These are phyloP conservation scores for Notechis scutatus DNA, from an alignment of 2,113 vertebrate species.

Conservation along the genomic window DNA sequence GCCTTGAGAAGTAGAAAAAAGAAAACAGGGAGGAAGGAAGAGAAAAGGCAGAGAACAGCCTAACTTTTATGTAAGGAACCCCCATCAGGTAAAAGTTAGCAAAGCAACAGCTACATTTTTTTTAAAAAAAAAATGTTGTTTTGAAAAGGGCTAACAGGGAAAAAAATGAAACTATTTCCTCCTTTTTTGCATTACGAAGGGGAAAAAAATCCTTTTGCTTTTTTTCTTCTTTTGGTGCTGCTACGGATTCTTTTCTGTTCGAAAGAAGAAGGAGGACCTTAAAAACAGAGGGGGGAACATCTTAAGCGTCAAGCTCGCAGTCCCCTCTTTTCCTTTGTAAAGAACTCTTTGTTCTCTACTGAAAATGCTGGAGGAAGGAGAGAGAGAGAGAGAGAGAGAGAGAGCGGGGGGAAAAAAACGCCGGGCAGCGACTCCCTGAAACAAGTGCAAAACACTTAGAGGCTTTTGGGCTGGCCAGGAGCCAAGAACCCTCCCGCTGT, in stretches of 20 bases:
- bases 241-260: slow-evolving; percentile 64
- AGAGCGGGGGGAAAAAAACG: slow-evolving; percentile 62
- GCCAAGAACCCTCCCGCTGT: slow-evolving; percentile 80
- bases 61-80: slow-evolving; percentile 62
- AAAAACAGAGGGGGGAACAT: slow-evolving; percentile 75
- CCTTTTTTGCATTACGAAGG: slow-evolving; percentile 50
- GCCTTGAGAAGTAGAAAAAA: not conserved
- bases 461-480: slow-evolving; percentile 79
- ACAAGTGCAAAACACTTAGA: slow-evolving; percentile 85
- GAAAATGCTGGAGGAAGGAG: slow-evolving; percentile 70
- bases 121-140: slow-evolving; percentile 49
- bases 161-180: slow-evolving; percentile 67
- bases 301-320: slow-evolving; percentile 74
- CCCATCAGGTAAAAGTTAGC: slow-evolving; percentile 55
- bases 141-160: slow-evolving; percentile 59
- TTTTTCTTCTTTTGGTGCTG: slow-evolving; percentile 59
- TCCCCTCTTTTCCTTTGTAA: slow-evolving; percentile 67
- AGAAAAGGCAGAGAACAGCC: slow-evolving; percentile 33
- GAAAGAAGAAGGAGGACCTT: slow-evolving; percentile 56
- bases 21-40: not conserved
- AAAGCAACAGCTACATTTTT: slow-evolving; percentile 62
- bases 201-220: slow-evolving; percentile 60
- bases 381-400: not conserved
- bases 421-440: slow-evolving; percentile 78
- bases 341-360: slow-evolving; percentile 83